Conservation (phyloP, 2,797 vertebrate genomes). For the Gymnodraco acuticeps region DNA sequence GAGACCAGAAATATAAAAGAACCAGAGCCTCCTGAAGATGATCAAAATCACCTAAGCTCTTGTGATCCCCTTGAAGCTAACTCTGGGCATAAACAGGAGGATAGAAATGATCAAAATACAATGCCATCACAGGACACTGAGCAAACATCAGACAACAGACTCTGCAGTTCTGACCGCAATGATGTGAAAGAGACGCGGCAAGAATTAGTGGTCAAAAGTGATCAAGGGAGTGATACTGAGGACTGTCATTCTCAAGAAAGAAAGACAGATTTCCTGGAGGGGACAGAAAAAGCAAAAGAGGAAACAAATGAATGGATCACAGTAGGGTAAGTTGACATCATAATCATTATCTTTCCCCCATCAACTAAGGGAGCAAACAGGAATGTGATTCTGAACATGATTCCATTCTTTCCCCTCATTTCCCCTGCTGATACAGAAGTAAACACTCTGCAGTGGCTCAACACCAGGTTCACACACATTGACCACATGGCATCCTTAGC, state of each 20-base stretch:
- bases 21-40: background rate
- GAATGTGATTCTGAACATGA: slow-evolving; percentile 13
- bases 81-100: background rate
- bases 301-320: slow-evolving; percentile 52
- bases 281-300: slow-evolving; percentile 27
- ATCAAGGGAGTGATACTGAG: slow-evolving; percentile 22
- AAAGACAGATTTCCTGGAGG: slow-evolving; percentile 8
- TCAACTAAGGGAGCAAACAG: background rate
- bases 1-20: slow-evolving; percentile 6
- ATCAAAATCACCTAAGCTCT: background rate
- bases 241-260: slow-evolving; percentile 1
- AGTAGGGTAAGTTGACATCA: slow-evolving; percentile 56
- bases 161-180: background rate
- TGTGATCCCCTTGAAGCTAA: background rate
- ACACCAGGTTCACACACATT: slow-evolving; percentile 2
- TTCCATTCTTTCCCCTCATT: slow-evolving; percentile 19
- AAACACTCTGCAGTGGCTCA: slow-evolving; percentile 23
- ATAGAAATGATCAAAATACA: background rate
- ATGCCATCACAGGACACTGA: background rate
- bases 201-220: background rate
- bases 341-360: background rate
- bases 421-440: slow-evolving; percentile 38
- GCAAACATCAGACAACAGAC: background rate
- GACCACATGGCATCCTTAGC: slow-evolving; percentile 22
- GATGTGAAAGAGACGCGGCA: background rate